phyloP scores from a whole-genome alignment of 2,113 vertebrate genomes.

The Rhynchopsitta pachyrhyncha region DNA sequence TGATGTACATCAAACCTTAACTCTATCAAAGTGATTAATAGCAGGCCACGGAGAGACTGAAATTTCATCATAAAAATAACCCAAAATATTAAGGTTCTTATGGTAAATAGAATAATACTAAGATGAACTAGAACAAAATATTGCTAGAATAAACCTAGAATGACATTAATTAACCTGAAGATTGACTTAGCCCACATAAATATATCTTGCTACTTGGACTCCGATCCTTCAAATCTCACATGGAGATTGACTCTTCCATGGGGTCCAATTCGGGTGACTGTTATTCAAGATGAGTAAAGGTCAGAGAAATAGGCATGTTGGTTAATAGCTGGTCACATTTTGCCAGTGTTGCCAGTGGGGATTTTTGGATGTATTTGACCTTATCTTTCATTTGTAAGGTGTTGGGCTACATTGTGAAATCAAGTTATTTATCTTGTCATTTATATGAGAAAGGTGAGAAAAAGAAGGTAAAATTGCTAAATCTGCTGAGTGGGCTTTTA shows the following conservation, averaged over 20 bases:
- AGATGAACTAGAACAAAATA: not conserved
- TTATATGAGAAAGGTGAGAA: not conserved
- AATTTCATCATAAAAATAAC: slow-evolving; percentile 3
- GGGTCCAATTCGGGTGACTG: not conserved
- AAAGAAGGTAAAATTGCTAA: not conserved
- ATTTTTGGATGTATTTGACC: not conserved
- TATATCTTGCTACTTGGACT: slow-evolving; percentile 1
- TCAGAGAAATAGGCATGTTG: not conserved
- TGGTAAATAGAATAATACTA: not conserved
- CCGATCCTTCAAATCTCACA: not conserved
- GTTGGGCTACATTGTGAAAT: not conserved
- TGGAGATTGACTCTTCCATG: not conserved
- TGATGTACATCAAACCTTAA: slow-evolving; percentile 61
- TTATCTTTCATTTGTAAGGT: not conserved
- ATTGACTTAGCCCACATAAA: slow-evolving; percentile 30
- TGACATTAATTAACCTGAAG: slow-evolving; percentile 44
- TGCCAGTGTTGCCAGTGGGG: not conserved
- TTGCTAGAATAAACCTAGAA: slow-evolving; percentile 4
- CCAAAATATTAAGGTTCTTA: slow-evolving; percentile 38
- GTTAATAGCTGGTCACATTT: not conserved
- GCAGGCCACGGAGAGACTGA: not conserved
- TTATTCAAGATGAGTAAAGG: not conserved
- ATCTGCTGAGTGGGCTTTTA: not conserved
- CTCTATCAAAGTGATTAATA: slow-evolving; percentile 69
- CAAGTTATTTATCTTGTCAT: not conserved